phyloP scores from a whole-genome alignment of 2,888 invertebrate genomes.

The Leptinotarsa tumamoca region DNA sequence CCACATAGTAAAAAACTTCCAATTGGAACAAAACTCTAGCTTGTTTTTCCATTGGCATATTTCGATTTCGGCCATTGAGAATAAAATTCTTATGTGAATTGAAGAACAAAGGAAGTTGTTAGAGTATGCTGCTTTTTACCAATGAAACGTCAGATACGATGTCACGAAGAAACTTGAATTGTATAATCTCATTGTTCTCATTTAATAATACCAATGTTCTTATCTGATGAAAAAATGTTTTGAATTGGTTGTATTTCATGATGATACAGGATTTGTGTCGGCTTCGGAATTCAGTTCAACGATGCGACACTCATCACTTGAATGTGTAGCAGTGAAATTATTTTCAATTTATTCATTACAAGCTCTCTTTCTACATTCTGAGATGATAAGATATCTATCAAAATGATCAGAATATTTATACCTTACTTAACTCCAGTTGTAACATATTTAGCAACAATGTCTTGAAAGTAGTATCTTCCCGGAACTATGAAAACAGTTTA shows the following conservation, averaged over 20 bases:
- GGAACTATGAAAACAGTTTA: no score
- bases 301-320: no score
- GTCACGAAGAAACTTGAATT: conserved; percentile 1
- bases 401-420: no score
- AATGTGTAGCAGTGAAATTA: no score
- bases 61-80: neutral
- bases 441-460: no score
- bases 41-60: neutral
- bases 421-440: no score
- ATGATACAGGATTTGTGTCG: no score
- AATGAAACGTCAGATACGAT: neutral
- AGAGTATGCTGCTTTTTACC: neutral
- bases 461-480: no score
- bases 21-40: neutral
- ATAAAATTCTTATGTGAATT: neutral
- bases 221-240: neutral
- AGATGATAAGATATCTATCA: neutral
- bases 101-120: conserved; percentile 3
- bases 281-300: no score
- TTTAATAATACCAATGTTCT: neutral
- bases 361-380: neutral
- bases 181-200: neutral
- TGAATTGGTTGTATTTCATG: no score
- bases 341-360: no score
- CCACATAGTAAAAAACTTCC: neutral